phyloP scores from a whole-genome alignment of 2,113 vertebrate genomes.

The Anhinga anhinga region DNA sequence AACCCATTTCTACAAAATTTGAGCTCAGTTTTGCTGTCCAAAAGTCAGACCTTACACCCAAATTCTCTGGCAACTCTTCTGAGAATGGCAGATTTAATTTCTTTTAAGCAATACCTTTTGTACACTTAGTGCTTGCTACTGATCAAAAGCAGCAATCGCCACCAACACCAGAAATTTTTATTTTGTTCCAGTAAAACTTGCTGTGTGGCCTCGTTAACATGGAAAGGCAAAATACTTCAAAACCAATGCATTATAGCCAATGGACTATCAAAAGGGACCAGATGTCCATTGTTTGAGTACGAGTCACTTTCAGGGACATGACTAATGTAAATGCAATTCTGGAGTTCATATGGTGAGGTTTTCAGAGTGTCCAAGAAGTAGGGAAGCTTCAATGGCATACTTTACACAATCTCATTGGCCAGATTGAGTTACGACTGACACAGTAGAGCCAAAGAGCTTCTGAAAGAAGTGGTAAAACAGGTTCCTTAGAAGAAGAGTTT shows the following conservation, averaged over 20 bases:
- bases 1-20: background rate
- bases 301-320: background rate
- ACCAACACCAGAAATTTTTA: background rate
- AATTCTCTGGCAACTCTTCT: background rate
- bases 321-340: background rate
- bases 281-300: background rate
- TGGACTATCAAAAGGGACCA: background rate
- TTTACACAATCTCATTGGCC: background rate
- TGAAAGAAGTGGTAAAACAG: background rate
- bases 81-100: background rate
- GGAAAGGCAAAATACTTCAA: background rate
- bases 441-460: background rate
- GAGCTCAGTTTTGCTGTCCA: background rate
- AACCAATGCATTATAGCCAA: background rate
- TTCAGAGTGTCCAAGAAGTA: background rate
- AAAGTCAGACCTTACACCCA: background rate
- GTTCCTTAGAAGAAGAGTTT: background rate
- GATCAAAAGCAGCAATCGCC: background rate
- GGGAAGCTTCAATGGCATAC: background rate
- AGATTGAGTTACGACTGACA: background rate
- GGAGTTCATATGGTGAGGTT: background rate
- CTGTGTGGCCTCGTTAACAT: background rate
- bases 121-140: background rate
- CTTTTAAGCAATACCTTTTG: background rate
- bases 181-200: background rate